These are phyloP conservation scores for Endomychus coccineus DNA, from an alignment of 2,888 invertebrate species.

Conservation along the genomic window DNA sequence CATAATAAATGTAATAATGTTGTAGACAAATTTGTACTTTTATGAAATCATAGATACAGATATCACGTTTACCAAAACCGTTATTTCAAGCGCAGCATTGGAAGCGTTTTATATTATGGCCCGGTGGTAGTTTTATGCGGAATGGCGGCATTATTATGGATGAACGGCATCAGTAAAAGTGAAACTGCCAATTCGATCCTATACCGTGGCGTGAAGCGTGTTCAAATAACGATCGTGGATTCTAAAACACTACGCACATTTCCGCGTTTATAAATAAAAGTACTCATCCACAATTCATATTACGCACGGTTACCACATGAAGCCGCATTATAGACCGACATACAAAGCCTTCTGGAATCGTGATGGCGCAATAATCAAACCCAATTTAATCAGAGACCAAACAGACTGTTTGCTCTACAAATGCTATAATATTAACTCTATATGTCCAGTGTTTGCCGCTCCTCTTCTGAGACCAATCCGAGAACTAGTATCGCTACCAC, in stretches of 20 bases:
- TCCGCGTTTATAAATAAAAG: conserved; percentile 18
- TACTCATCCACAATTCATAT: conserved; percentile 17
- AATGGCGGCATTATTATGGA: conserved; percentile 31
- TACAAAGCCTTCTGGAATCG: conserved; percentile 26
- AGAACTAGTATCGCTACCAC: conserved; percentile 16
- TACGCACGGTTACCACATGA: conserved; percentile 17
- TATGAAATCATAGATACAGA: no score
- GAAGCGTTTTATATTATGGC: no score
- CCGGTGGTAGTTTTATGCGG: no score
- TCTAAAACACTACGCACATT: no score
- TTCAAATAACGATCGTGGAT: conserved; percentile 15
- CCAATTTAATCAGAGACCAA: conserved; percentile 36
- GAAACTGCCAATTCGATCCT: conserved; percentile 30
- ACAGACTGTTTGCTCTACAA: conserved; percentile 34
- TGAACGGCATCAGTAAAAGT: conserved; percentile 33
- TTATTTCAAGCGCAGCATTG: no score
- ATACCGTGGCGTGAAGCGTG: conserved; percentile 14
- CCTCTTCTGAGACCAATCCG: conserved; percentile 35
- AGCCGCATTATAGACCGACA: conserved; percentile 10
- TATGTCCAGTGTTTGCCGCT: conserved; percentile 35
- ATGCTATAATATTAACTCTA: conserved; percentile 37
- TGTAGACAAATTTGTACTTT: no score
- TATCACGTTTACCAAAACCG: no score
- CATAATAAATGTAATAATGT: no score
- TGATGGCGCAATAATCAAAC: conserved; percentile 34